These are phyloP conservation scores for Cynoglossus semilaevis DNA, from an alignment of 2,113 vertebrate genomes.

Conservation along the genomic window DNA sequence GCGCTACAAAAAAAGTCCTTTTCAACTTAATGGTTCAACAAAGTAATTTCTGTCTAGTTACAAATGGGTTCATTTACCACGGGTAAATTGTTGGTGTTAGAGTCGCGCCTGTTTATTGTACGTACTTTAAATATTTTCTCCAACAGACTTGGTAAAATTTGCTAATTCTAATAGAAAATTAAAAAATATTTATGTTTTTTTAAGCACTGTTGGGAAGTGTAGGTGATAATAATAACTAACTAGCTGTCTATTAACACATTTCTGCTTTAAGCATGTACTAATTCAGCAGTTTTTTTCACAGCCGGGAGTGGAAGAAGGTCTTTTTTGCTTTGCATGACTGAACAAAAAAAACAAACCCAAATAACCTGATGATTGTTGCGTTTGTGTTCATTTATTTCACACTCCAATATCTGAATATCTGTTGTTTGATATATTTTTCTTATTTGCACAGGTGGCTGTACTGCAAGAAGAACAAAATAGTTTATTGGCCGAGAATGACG, in stretches of 20 bases:
- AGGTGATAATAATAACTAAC: slow-evolving; percentile 21
- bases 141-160: no score
- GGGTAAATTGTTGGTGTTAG: no score
- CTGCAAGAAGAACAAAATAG: slow-evolving; percentile 95
- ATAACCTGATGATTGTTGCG: background rate
- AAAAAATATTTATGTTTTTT: no score
- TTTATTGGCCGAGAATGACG: slow-evolving; percentile 91
- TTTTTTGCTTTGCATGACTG: slow-evolving; percentile 51
- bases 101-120: no score
- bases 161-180: no score
- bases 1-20: background rate
- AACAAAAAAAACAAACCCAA: slow-evolving; percentile 17
- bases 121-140: no score
- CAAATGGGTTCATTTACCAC: no score
- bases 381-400: background rate
- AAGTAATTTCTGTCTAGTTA: no score
- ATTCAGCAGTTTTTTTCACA: slow-evolving; percentile 37
- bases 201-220: background rate
- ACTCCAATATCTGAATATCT: background rate
- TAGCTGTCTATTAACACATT: slow-evolving; percentile 47
- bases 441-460: slow-evolving; percentile 81
- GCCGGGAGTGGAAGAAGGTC: slow-evolving; percentile 12
- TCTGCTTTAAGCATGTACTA: slow-evolving; percentile 53
- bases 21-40: background rate
- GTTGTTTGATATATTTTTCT: slow-evolving; percentile 1